Evolutionary conservation across 1,140 invertebrate species (phyloP).

Genomic region (Cydia fagiglandana): DNA sequence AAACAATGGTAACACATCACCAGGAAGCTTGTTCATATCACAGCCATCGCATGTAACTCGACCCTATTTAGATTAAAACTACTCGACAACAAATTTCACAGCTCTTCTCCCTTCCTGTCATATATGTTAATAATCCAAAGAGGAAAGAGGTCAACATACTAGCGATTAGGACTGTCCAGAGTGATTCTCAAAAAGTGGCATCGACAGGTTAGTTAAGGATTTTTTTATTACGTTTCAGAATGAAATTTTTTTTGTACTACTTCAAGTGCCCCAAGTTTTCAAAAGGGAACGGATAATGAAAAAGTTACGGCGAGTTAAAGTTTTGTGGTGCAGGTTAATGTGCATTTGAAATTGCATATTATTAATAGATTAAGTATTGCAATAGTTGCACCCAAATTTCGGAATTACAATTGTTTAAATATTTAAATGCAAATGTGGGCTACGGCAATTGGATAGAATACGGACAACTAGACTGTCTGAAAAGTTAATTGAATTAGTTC

Average conservation of each 20-base stretch:
- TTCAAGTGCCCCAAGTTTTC: too few relatives aligned
- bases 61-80: conserved; percentile 29
- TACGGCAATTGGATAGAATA: background rate
- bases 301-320: too few relatives aligned
- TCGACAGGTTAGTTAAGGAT: too few relatives aligned
- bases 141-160: background rate
- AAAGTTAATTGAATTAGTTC: background rate
- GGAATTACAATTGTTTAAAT: conserved; percentile 3
- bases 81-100: conserved; percentile 18
- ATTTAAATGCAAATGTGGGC: background rate
- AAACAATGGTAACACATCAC: background rate
- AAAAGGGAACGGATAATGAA: too few relatives aligned
- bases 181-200: too few relatives aligned
- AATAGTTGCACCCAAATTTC: background rate
- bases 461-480: background rate
- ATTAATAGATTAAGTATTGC: background rate
- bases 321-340: too few relatives aligned
- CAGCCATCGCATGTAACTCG: conserved; percentile 53
- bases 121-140: background rate
- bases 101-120: background rate
- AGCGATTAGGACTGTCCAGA: background rate
- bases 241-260: too few relatives aligned
- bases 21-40: conserved; percentile 69
- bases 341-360: background rate
- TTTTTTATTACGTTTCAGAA: too few relatives aligned